phyloP scores from a whole-genome alignment of 2,797 vertebrate species.

The Diglossa cyanea region DNA sequence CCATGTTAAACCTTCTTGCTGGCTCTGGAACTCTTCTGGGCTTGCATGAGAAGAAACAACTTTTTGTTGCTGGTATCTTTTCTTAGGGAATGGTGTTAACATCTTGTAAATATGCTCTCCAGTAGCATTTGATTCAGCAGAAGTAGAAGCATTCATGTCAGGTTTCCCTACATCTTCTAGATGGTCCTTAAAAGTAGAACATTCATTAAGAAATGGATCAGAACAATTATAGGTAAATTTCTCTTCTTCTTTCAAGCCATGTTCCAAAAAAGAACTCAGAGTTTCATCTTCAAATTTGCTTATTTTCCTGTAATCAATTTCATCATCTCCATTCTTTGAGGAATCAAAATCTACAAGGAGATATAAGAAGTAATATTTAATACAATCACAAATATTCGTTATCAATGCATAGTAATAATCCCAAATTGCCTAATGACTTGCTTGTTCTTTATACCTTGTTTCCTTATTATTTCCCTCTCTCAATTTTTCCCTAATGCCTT shows the following conservation, averaged over 20 bases:
- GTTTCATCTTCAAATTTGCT: background rate
- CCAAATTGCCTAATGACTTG: background rate
- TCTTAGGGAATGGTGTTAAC: background rate
- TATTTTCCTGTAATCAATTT: background rate
- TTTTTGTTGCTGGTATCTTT: background rate
- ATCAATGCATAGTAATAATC: background rate
- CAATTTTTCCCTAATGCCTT: background rate
- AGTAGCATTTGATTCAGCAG: background rate
- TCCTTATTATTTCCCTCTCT: background rate
- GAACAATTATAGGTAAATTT: background rate
- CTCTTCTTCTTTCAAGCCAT: background rate
- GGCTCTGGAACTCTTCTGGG: background rate
- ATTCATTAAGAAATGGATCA: background rate
- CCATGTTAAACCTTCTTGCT: background rate
- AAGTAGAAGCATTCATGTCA: background rate
- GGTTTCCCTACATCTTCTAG: background rate
- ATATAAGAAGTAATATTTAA: background rate
- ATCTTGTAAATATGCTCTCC: background rate
- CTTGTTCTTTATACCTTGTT: background rate
- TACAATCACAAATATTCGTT: background rate
- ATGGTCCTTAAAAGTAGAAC: background rate
- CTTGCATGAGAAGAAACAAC: background rate
- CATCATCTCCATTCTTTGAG: background rate
- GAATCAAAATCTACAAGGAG: background rate
- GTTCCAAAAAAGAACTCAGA: background rate